Evolutionary conservation across 2,888 invertebrate genomes (phyloP).

Genomic region (Aphodius granarius): DNA sequence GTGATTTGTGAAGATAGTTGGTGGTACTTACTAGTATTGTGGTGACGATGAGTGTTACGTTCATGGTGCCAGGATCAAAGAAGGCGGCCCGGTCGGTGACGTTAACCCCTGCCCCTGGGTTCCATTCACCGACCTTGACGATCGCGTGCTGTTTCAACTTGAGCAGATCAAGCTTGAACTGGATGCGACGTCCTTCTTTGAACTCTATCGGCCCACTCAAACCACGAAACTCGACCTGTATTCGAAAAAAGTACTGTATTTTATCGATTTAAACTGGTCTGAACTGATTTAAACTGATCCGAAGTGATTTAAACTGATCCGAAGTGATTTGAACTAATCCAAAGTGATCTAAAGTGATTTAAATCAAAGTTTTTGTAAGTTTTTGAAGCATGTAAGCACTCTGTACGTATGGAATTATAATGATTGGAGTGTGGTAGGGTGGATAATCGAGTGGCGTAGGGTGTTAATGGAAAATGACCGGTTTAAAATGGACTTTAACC

Average conservation of each 20-base stretch:
- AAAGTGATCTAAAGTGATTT: too few relatives aligned
- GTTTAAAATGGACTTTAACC: neutral
- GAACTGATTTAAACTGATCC: too few relatives aligned
- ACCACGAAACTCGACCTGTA: constrained; percentile 77
- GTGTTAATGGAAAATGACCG: constrained; percentile 6
- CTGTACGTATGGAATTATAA: too few relatives aligned
- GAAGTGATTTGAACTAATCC: too few relatives aligned
- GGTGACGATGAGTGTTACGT: constrained; percentile 75
- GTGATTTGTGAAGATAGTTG: too few relatives aligned
- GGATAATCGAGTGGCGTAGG: neutral
- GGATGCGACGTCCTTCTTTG: constrained; percentile 74
- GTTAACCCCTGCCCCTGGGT: constrained; percentile 66
- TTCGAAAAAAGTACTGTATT: constrained; percentile 25
- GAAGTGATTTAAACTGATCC: too few relatives aligned
- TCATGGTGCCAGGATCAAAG: constrained; percentile 71
- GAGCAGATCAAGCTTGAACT: constrained; percentile 74
- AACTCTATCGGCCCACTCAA: constrained; percentile 80
- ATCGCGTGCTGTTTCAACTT: constrained; percentile 74
- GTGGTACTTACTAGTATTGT: constrained; percentile 68
- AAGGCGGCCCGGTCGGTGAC: constrained; percentile 72
- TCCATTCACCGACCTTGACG: constrained; percentile 78
- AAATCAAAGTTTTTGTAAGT: too few relatives aligned
- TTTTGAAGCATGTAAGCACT: too few relatives aligned
- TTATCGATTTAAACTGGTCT: neutral
- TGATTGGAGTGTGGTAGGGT: neutral